Conservation (phyloP, 2,797 vertebrate species). For the Coccyzus lansbergi region DNA sequence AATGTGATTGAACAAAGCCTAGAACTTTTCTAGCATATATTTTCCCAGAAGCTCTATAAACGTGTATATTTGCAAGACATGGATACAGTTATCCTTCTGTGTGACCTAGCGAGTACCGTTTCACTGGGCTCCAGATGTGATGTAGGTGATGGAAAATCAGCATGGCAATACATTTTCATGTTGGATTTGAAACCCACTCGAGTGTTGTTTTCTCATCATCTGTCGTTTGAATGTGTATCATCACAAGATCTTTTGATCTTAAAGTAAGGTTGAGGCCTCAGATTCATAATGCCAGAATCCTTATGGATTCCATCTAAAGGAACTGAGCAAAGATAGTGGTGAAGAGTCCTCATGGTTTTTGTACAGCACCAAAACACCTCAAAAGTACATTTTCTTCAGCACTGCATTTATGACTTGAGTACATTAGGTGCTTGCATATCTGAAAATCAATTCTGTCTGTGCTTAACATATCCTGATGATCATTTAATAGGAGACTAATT, state of each 20-base stretch:
- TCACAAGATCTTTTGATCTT: neutral
- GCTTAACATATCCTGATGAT: neutral
- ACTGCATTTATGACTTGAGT: neutral
- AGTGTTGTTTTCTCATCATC: neutral
- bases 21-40: neutral
- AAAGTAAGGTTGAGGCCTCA: neutral
- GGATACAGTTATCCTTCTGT: neutral
- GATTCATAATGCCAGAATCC: neutral
- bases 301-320: neutral
- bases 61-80: neutral
- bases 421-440: neutral
- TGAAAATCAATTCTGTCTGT: neutral
- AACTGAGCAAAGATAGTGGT: neutral
- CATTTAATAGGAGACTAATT: neutral
- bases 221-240: neutral
- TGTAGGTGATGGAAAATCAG: neutral
- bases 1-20: rapidly evolving
- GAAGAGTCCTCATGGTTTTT: neutral
- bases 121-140: neutral
- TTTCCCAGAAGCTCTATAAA: neutral
- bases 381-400: rapidly evolving
- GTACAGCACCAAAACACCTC: neutral
- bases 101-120: neutral
- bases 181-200: neutral
- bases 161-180: neutral